Percentiles rank a stretch among this genome's conserved stretches.
Evolutionary conservation across 2,888 invertebrate species (phyloP).

Genomic region (Sminthurinus aureus): DNA sequence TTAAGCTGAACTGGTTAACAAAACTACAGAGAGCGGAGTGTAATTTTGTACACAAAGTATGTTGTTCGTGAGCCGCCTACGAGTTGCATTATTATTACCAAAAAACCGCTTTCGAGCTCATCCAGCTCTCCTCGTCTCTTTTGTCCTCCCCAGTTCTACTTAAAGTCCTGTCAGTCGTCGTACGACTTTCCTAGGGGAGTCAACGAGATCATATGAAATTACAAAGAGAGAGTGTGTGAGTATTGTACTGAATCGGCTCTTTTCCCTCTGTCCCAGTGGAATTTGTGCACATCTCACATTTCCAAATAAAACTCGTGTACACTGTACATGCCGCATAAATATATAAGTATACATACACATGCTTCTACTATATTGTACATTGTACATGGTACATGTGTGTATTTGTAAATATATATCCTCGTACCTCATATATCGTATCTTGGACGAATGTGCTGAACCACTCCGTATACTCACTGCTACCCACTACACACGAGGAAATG

Average conservation of each 20-base stretch:
- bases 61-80: constrained; percentile 17
- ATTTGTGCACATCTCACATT: constrained; percentile 8
- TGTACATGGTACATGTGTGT: too few relatives aligned
- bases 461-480: too few relatives aligned
- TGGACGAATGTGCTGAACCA: too few relatives aligned
- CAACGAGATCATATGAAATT: constrained; percentile 17
- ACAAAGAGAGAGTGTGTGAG: neutral
- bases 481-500: too few relatives aligned
- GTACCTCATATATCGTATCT: too few relatives aligned
- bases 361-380: too few relatives aligned
- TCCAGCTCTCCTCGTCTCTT: neutral
- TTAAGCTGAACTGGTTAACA: constrained; percentile 11
- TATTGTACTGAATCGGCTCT: neutral
- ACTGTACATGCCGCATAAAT: too few relatives aligned
- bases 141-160: constrained; percentile 8
- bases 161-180: constrained; percentile 4
- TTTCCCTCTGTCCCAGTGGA: neutral
- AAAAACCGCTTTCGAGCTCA: constrained; percentile 19
- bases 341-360: too few relatives aligned
- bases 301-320: neutral
- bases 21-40: neutral
- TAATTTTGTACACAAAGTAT: neutral
- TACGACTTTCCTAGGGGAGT: neutral
- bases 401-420: too few relatives aligned
- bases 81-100: constrained; percentile 29